Evolutionary conservation across 2,113 vertebrate species (phyloP).

Genomic region (Petrocephalus zakoni): DNA sequence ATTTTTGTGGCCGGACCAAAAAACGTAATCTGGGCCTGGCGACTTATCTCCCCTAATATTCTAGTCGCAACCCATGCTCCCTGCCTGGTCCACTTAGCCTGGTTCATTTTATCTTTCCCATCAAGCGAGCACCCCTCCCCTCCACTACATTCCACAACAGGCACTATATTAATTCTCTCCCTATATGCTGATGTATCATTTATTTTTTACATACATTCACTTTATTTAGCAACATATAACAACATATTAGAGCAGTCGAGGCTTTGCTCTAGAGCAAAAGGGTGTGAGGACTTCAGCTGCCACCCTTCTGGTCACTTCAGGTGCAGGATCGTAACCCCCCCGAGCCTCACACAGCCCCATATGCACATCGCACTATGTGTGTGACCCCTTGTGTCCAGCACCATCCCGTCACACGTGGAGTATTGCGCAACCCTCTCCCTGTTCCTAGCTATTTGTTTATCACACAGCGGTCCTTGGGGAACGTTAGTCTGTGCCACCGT

Average conservation of each 20-base stretch:
- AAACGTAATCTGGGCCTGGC: not conserved
- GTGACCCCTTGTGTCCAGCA: not conserved
- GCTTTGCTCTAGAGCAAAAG: not conserved
- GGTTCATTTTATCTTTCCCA: not conserved
- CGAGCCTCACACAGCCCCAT: not conserved
- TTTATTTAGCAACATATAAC: not conserved
- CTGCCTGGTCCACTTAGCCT: not conserved
- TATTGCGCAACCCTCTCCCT: not conserved
- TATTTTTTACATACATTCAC: no score
- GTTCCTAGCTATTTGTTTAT: not conserved
- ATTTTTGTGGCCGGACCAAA: not conserved
- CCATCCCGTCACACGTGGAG: not conserved
- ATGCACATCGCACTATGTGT: not conserved
- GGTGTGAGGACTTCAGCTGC: not conserved
- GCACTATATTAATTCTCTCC: not conserved
- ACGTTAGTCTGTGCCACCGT: not conserved
- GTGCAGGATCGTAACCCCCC: not conserved
- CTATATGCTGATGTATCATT: not conserved
- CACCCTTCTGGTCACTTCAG: not conserved
- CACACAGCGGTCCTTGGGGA: not conserved
- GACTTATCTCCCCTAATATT: not conserved
- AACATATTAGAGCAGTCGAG: not conserved
- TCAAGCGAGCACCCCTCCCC: not conserved
- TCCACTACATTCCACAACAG: not conserved
- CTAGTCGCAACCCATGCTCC: not conserved